These are phyloP conservation scores for Machimus atricapillus DNA, from an alignment of 2,888 invertebrate species.

Conservation along the genomic window DNA sequence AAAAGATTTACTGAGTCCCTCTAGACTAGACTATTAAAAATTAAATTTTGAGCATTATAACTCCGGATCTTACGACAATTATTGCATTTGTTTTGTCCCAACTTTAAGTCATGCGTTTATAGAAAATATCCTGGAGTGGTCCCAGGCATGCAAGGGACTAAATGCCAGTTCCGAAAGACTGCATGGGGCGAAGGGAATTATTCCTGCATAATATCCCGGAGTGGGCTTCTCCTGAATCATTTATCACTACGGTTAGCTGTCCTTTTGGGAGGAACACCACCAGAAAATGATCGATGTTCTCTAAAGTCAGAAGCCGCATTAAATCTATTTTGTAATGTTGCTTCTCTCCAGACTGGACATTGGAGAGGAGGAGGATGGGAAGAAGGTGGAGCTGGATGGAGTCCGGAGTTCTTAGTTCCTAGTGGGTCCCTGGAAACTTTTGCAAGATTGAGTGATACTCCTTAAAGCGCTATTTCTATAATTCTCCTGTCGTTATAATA, in stretches of 20 bases:
- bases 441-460: slow-evolving; percentile 38
- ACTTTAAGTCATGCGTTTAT: background rate
- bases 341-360: background rate
- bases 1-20: background rate
- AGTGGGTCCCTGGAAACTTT: background rate
- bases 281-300: slow-evolving; percentile 40
- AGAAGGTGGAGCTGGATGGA: background rate
- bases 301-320: slow-evolving; percentile 39
- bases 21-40: background rate
- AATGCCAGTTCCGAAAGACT: background rate
- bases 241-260: slow-evolving; percentile 31
- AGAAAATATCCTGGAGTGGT: background rate
- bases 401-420: background rate
- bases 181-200: slow-evolving; percentile 1
- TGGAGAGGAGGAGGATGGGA: background rate
- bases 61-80: background rate
- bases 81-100: background rate
- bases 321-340: slow-evolving; percentile 38
- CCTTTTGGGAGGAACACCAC: slow-evolving; percentile 34
- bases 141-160: background rate
- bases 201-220: slow-evolving; percentile 3
- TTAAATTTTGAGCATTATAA: background rate
- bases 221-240: slow-evolving; percentile 18
- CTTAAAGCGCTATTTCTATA: slow-evolving; percentile 8
- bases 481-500: background rate